Evolutionary conservation across 2,113 vertebrate genomes (phyloP), one percentile per base, ranked within the genome.

Genomic region (Crypturellus undulatus): DNA sequence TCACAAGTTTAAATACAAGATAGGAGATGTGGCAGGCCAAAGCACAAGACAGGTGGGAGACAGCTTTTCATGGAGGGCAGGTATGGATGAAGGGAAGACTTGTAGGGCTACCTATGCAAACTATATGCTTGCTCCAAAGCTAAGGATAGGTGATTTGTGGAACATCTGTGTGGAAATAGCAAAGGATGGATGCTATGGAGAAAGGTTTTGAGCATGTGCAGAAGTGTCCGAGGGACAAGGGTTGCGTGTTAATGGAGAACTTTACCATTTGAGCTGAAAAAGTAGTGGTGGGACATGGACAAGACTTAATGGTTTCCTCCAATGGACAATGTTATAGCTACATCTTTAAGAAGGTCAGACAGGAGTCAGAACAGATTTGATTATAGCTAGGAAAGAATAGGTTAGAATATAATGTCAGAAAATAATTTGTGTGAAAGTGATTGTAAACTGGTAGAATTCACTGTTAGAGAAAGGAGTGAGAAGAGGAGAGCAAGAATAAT

Each of bases 61-160:
- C 3, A 36, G 47, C 26, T 45, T 84, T 89, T 68, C 10, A 1
- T 59, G 42, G 62, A 75, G 30, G 40, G 30, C 10, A 10, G 6
- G 21, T 62, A 43, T 20, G 5, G 14, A 34, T 54, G 49, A 71
- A 79, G 71, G 68, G 54, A 59, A 26, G 13, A 24, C 32, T 3
- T 0, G 0, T 24, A 40, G 7, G 2, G 0, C 38, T 32, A 8
- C 6, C 2, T 56, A 2, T 76, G 32, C 70, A 47, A 88, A 70
- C 2, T 1, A 20, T 42, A 0, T 30, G 9, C 11, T n/a, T 5
- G 0, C 38, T 80, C 32, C 52, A 28, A 86, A 81, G 12, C 24
- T 70, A 51, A 79, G 71, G 11, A 70, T 32, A 30, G 6, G 6
- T 32, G 32, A n/a, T 9, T 59, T 28, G 6, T 58, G 34, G 17